phyloP scores from a whole-genome alignment of 2,113 vertebrate genomes.

The Eurystomus gularis region DNA sequence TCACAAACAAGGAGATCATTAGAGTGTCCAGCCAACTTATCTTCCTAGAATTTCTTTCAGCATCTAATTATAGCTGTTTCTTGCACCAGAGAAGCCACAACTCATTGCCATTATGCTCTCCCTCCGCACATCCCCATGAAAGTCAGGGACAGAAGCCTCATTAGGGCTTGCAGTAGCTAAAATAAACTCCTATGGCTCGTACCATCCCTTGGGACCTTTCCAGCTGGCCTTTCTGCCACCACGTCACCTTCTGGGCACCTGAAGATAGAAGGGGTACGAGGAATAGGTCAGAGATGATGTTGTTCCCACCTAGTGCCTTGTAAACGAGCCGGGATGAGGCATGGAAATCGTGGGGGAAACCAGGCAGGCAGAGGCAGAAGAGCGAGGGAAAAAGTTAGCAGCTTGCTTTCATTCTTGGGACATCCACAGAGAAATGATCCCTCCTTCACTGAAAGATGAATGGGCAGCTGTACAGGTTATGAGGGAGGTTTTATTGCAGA shows the following conservation, averaged over 20 bases:
- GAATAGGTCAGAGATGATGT: background rate
- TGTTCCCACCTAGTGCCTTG: background rate
- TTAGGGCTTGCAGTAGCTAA: background rate
- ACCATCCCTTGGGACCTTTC: background rate
- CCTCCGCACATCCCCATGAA: background rate
- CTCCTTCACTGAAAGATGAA: constrained; percentile 76
- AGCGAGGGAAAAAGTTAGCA: constrained; percentile 56
- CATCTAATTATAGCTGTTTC: background rate
- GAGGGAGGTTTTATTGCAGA: constrained; percentile 83
- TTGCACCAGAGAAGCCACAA: background rate
- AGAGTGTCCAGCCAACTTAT: background rate
- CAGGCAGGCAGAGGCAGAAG: background rate
- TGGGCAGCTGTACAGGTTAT: constrained; percentile 79
- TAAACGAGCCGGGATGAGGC: background rate
- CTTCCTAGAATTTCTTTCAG: background rate
- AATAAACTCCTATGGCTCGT: background rate
- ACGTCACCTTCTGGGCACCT: background rate
- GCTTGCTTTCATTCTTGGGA: constrained; percentile 73
- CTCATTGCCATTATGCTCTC: background rate
- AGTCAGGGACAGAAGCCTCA: background rate
- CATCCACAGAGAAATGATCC: constrained; percentile 71
- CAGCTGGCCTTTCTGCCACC: background rate
- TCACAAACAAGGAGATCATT: background rate
- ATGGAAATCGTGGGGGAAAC: background rate
- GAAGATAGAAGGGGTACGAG: background rate